Conservation (phyloP, 2,113 vertebrate genomes). For the Muntiacus muntjak region DNA sequence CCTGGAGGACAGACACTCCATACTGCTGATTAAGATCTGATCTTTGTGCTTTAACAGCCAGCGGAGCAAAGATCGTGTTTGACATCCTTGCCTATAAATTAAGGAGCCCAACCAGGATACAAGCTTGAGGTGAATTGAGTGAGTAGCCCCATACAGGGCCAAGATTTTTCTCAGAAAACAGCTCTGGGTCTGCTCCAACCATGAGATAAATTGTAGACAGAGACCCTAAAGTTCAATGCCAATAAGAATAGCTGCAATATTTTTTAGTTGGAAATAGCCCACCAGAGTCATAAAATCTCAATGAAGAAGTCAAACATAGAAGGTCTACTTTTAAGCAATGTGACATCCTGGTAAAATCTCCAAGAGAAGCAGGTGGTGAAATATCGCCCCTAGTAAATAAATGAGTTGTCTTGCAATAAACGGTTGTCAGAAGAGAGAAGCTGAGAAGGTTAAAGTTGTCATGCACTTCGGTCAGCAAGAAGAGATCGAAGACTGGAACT, state of each 20-base stretch:
- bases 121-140: conserved; percentile 23
- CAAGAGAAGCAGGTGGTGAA: conserved; percentile 20
- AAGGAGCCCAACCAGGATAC: conserved; percentile 14
- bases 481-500: not conserved
- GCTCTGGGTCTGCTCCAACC: conserved; percentile 41
- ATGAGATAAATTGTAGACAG: conserved; percentile 55
- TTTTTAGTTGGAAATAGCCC: conserved; percentile 58
- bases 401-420: conserved; percentile 14
- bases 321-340: conserved; percentile 60
- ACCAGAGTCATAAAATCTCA: conserved; percentile 58
- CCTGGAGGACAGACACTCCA: conserved; percentile 1
- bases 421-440: conserved; percentile 39
- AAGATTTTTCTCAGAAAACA: conserved; percentile 50
- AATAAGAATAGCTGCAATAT: conserved; percentile 62
- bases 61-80: conserved; percentile 19
- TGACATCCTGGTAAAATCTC: conserved; percentile 47
- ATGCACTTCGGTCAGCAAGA: not conserved
- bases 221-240: conserved; percentile 67
- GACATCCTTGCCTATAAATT: conserved; percentile 58
- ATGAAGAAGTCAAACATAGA: conserved; percentile 64
- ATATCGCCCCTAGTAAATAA: conserved; percentile 31
- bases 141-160: not conserved
- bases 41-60: conserved; percentile 31
- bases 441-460: not conserved
- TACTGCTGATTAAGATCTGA: conserved; percentile 40